Evolutionary conservation across 1,140 invertebrate genomes (phyloP).

Genomic region (Orius laevigatus): DNA sequence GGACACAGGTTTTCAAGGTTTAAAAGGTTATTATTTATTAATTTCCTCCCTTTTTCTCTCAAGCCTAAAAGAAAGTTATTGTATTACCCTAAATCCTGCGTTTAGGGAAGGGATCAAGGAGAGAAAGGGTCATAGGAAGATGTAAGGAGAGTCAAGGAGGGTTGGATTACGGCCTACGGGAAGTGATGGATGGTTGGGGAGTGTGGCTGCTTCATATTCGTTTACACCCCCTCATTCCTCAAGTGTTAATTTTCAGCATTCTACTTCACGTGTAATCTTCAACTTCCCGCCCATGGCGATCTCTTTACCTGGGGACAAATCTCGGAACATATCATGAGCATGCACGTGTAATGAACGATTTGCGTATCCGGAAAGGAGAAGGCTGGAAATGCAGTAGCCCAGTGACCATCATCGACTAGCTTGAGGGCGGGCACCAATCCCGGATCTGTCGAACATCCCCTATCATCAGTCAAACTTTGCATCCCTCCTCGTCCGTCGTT

Average conservation of each 20-base stretch:
- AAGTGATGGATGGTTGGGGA: not conserved
- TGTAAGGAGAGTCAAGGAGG: not conserved
- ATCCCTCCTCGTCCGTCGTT: constrained; percentile 11
- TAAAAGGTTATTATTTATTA: too few relatives aligned
- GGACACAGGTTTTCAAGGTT: too few relatives aligned
- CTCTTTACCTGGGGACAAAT: constrained; percentile 4
- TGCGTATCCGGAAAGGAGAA: constrained; percentile 14
- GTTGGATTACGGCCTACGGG: not conserved
- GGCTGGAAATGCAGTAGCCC: constrained; percentile 15
- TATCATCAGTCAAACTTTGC: constrained; percentile 7
- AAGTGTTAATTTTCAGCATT: too few relatives aligned
- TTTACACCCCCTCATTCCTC: not conserved
- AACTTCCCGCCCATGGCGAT: not conserved
- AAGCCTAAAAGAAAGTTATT: too few relatives aligned
- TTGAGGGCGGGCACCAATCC: constrained; percentile 6
- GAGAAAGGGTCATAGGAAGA: too few relatives aligned
- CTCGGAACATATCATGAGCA: constrained; percentile 10
- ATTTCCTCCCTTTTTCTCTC: too few relatives aligned
- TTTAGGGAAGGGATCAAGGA: too few relatives aligned
- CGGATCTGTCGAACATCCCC: constrained; percentile 12
- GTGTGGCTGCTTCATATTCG: not conserved
- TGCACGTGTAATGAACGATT: constrained; percentile 13
- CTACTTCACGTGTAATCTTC: not conserved
- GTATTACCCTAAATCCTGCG: too few relatives aligned
- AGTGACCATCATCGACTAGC: not conserved